Evolutionary conservation across 2,888 invertebrate species (phyloP), one percentile per base, ranked within the genome.

Genomic region (Theretra japonica): DNA sequence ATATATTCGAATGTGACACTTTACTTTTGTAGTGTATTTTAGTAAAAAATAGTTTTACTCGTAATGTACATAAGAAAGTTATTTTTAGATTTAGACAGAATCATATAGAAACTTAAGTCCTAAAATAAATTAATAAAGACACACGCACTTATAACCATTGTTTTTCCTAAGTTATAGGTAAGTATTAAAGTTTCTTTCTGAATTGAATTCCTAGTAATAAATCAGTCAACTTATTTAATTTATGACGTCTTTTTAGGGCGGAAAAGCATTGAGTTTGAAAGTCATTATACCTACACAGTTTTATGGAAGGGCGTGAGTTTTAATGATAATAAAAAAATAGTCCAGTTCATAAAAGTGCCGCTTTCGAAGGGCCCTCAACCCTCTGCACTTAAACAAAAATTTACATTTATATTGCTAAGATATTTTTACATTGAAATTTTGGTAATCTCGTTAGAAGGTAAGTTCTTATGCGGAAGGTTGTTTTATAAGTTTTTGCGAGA

Each of bases 341-440:
- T 75, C 71, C 74, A 74, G 80, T 82, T 75, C 81, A 83, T 86
- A 86, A 83, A 85, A 83, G 79, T 84, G 81, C 72, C 82, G 79
- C 80, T 84, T 79, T 77, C 75, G 78, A 78, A 78, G 74, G 75
- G 75, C 71, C 73, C 76, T 76, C 76, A 80, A 76, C 79, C 80
- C 75, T 70, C 70, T 60, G 73, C 78, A 75, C 80, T 81, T 80
- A 75, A 73, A 73, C 65, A 71, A 75, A 79, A 83, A 84, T 85
- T 85, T 83, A 80, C 82, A 85, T 85, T 84, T 85, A 85, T 83
- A 85, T 85, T 85, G 82, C 82, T 73, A 81, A 84, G 78, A 57
- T 60, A 60, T 69, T 68, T 57, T 25, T 57, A 56, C 57, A 72
- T 81, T 82, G 80, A 81, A 82, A 82, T 79, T 77, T 76, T 76